Percentiles rank a stretch among this genome's conserved stretches.
phyloP scores from a whole-genome alignment of 2,888 invertebrate genomes.

The Drosophila flavopinicola region DNA sequence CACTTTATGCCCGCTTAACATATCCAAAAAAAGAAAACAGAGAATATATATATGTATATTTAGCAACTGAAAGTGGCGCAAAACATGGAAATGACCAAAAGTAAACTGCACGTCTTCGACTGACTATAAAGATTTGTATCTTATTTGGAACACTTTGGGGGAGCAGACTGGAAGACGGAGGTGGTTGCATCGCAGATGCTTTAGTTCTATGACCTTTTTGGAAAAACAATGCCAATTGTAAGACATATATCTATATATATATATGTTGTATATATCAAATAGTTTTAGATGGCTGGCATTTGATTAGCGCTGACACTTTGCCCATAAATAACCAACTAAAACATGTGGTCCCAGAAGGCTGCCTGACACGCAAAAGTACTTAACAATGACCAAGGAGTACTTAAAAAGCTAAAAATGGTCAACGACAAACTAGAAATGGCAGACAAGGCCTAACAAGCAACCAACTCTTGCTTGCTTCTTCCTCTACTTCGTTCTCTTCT shows the following conservation, averaged over 20 bases:
- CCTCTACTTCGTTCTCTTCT: slow-evolving; percentile 5
- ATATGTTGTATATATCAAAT: slow-evolving; percentile 44
- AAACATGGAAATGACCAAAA: slow-evolving; percentile 60
- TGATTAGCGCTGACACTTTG: slow-evolving; percentile 84
- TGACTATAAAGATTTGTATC: slow-evolving; percentile 61
- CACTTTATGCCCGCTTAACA: slow-evolving; percentile 51
- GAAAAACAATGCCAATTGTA: slow-evolving; percentile 48
- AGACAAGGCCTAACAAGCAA: slow-evolving; percentile 62
- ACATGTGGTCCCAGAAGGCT: slow-evolving; percentile 81
- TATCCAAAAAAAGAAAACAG: neutral
- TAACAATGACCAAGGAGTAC: slow-evolving; percentile 81
- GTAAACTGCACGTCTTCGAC: slow-evolving; percentile 56
- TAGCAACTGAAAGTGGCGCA: slow-evolving; percentile 42
- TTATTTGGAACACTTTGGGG: slow-evolving; percentile 19
- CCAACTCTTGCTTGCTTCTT: slow-evolving; percentile 8
- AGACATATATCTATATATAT: slow-evolving; percentile 27
- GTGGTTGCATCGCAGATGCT: slow-evolving; percentile 30
- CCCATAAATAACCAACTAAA: slow-evolving; percentile 84
- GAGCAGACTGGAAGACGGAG: slow-evolving; percentile 6
- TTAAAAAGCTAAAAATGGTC: slow-evolving; percentile 78
- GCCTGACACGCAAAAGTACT: slow-evolving; percentile 79
- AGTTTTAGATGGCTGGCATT: slow-evolving; percentile 77
- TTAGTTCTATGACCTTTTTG: slow-evolving; percentile 63
- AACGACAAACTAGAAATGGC: slow-evolving; percentile 72
- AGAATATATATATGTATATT: slow-evolving; percentile 30